Conservation (phyloP, 2,113 vertebrate genomes). For the Eptesicus fuscus region DNA sequence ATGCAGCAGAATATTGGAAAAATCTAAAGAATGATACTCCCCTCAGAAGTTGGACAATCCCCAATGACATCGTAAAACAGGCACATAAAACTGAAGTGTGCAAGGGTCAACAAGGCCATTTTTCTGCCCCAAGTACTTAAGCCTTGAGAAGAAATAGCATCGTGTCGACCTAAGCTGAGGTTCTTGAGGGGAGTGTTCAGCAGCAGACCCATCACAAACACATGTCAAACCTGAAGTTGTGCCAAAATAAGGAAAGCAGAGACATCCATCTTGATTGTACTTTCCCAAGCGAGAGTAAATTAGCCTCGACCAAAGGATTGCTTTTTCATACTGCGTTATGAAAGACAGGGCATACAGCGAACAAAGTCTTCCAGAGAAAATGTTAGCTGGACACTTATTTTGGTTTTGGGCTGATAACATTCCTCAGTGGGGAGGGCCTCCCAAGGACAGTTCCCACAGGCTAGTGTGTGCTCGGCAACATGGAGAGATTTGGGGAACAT, state of each 20-base stretch:
- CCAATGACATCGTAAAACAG: constrained; percentile 59
- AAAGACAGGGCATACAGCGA: neutral
- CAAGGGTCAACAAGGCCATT: constrained; percentile 66
- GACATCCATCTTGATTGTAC: constrained; percentile 5
- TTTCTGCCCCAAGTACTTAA: constrained; percentile 52
- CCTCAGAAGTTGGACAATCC: constrained; percentile 46
- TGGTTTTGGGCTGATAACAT: neutral
- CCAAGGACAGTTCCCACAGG: neutral
- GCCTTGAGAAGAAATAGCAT: constrained; percentile 56
- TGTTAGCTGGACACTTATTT: neutral
- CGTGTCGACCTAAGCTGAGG: constrained; percentile 40
- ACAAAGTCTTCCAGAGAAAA: constrained; percentile 25
- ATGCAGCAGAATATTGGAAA: neutral
- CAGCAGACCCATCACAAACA: constrained; percentile 22
- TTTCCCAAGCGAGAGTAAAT: constrained; percentile 65
- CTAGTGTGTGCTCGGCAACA: neutral
- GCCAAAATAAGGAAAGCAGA: constrained; percentile 15
- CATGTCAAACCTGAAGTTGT: constrained; percentile 45
- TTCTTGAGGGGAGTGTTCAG: constrained; percentile 37
- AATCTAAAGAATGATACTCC: constrained; percentile 43
- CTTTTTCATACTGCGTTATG: constrained; percentile 60
- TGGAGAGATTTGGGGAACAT: neutral
- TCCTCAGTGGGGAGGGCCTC: neutral
- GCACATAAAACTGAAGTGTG: constrained; percentile 51
- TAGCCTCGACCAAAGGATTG: constrained; percentile 49